phyloP scores from a whole-genome alignment of 2,113 vertebrate genomes.

The Platysteira castanea region DNA sequence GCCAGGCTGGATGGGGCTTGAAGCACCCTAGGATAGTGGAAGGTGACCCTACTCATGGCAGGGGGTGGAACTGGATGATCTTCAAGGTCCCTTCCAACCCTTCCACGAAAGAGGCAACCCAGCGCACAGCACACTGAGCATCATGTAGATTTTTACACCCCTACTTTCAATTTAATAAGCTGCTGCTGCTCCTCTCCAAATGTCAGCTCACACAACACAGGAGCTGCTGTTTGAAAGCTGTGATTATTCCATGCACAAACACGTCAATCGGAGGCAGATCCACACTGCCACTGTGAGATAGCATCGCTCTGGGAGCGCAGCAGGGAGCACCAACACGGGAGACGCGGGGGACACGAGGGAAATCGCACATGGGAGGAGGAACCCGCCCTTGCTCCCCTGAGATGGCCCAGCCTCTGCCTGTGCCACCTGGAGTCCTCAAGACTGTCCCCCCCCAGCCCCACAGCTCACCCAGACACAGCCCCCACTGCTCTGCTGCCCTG shows the following conservation, averaged over 20 bases:
- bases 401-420: not conserved
- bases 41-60: not conserved
- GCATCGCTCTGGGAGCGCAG: accelerated
- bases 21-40: accelerated
- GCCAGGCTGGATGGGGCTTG: accelerated
- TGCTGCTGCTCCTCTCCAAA: conserved; percentile 44
- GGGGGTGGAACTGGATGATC: not conserved
- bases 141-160: not conserved
- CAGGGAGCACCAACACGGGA: not conserved
- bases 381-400: accelerated
- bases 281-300: not conserved
- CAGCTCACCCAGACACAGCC: not conserved
- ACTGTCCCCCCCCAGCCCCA: not conserved
- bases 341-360: accelerated
- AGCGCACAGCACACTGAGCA: not conserved
- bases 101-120: not conserved
- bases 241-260: conserved; percentile 50
- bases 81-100: not conserved
- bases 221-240: conserved; percentile 59
- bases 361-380: accelerated
- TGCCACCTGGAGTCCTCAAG: not conserved
- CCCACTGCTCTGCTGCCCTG: not conserved
- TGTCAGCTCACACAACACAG: conserved; percentile 29
- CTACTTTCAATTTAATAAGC: conserved; percentile 22
- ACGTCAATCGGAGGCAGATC: conserved; percentile 29